Conservation (phyloP, 2,888 invertebrate genomes). For the Lithophane ornitopus region DNA sequence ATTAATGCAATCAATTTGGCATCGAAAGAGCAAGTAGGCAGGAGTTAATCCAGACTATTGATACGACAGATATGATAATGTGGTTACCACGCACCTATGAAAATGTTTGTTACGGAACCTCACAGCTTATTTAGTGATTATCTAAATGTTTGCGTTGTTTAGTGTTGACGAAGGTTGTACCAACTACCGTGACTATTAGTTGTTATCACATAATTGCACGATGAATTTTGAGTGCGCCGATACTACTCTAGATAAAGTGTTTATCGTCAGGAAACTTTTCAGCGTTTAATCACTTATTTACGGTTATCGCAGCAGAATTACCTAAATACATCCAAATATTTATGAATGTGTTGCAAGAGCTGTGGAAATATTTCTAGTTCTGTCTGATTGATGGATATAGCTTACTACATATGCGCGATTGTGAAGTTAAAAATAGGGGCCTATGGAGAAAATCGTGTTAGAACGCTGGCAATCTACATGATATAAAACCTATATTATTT, state of each 20-base stretch:
- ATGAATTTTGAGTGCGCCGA: slow-evolving; percentile 73
- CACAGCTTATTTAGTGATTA: slow-evolving; percentile 48
- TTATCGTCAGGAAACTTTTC: slow-evolving; percentile 76
- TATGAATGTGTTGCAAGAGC: slow-evolving; percentile 38
- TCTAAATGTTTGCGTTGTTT: slow-evolving; percentile 54
- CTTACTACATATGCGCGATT: slow-evolving; percentile 23
- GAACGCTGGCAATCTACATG: background rate
- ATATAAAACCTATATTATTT: background rate
- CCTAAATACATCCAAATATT: slow-evolving; percentile 43
- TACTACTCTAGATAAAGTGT: slow-evolving; percentile 76
- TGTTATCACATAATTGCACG: slow-evolving; percentile 79
- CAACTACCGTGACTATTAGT: slow-evolving; percentile 75
- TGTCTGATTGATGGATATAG: slow-evolving; percentile 27
- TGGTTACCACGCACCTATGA: slow-evolving; percentile 9
- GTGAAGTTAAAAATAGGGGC: slow-evolving; percentile 43
- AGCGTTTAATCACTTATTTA: slow-evolving; percentile 68
- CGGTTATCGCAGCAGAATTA: slow-evolving; percentile 50
- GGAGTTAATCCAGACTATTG: slow-evolving; percentile 21
- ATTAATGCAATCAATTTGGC: slow-evolving; percentile 38
- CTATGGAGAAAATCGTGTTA: slow-evolving; percentile 20
- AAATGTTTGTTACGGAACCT: slow-evolving; percentile 31
- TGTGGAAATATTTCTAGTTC: slow-evolving; percentile 36
- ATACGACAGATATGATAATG: slow-evolving; percentile 15
- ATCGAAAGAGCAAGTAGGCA: background rate
- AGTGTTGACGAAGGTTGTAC: slow-evolving; percentile 71